Conservation (phyloP, 2,797 vertebrate species). For the Bovichtus diacanthus region DNA sequence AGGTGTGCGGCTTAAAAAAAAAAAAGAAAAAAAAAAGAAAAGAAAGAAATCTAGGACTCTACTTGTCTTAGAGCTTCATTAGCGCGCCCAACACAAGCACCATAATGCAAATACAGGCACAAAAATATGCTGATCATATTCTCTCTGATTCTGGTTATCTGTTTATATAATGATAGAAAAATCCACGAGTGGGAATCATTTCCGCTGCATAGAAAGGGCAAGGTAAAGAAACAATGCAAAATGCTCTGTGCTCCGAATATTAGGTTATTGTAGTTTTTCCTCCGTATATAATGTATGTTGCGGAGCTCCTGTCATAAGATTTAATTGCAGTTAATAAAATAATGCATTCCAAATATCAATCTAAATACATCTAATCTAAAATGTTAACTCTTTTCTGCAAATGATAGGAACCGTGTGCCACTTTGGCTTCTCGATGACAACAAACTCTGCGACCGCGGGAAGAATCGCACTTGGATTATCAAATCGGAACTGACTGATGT, state of each 20-base stretch:
- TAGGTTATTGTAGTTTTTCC: constrained; percentile 41
- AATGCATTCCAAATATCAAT: constrained; percentile 48
- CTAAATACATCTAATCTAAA: constrained; percentile 56
- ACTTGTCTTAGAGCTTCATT: constrained; percentile 81
- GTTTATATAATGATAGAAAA: constrained; percentile 76
- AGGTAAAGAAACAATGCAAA: constrained; percentile 59
- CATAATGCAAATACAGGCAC: constrained; percentile 77
- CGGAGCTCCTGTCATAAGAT: constrained; percentile 26
- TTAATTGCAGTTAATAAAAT: constrained; percentile 31
- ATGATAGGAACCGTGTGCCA: constrained; percentile 26
- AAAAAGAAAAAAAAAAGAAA: too few species aligned
- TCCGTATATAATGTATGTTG: constrained; percentile 47
- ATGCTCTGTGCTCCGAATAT: constrained; percentile 34
- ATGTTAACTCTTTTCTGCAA: constrained; percentile 11
- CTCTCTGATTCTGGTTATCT: constrained; percentile 69
- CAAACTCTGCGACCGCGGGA: constrained; percentile 41
- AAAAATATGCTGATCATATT: constrained; percentile 80
- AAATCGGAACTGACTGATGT: constrained; percentile 72
- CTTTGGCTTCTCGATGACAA: constrained; percentile 31
- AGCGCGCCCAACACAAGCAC: constrained; percentile 67
- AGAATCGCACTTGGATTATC: constrained; percentile 62
- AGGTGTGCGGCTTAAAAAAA: constrained; percentile 72
- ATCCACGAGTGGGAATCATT: constrained; percentile 61
- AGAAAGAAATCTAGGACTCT: constrained; percentile 67
- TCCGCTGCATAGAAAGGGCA: constrained; percentile 60